Base-by-base conservation (phyloP, 2,888 invertebrate genomes). In the Eudemis profundana region DNA sequence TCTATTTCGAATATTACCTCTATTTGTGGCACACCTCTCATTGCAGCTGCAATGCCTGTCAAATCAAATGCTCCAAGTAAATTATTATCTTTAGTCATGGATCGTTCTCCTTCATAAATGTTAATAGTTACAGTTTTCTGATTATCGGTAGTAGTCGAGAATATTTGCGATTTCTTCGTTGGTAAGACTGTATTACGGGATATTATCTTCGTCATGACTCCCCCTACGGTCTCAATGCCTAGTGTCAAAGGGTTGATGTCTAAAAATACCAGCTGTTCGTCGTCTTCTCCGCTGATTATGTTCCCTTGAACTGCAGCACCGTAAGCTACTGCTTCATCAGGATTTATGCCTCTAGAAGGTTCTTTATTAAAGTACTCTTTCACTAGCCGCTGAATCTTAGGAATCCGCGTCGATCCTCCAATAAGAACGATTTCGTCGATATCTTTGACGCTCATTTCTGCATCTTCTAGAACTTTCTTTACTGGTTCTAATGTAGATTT, bases 81-180 rank as follows among this genome's bases (percentile, higher is more conserved):
- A 90, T 99, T 99, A 92, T 99, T 99, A 91, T 99, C 99, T 91
- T 99, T 99, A 72, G 99, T 99, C 99, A 99, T 98, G 33, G 99
- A 98, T 80, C 99, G 96, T 90, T 99, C 99, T 77, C 99, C 99
- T 93, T 99, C 99, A 86, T 97, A 99, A 0, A 98, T 98, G 90
- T 98, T 98, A 84, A 99, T 99, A 72, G 99, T 99, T 54, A 99
- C 99, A 1, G 98, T 98, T 89, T 98, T 98, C 87, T 99, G 99
- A 89, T 99, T 99, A 87, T 99, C 99, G 19, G 98, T 97, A 61
- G 99, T 99, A 0, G 99, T 99, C 0, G 99, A 98, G 95, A 99
- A 99, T 83, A 99, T 98, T 92, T 99, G 99, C 0, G 98, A 98
- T 87, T 99, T 99, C 94, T 99, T 99, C 56, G 99, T 99, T 27